Evolutionary conservation across 2,797 vertebrate species (phyloP).

Genomic region (Scleropages formosus): DNA sequence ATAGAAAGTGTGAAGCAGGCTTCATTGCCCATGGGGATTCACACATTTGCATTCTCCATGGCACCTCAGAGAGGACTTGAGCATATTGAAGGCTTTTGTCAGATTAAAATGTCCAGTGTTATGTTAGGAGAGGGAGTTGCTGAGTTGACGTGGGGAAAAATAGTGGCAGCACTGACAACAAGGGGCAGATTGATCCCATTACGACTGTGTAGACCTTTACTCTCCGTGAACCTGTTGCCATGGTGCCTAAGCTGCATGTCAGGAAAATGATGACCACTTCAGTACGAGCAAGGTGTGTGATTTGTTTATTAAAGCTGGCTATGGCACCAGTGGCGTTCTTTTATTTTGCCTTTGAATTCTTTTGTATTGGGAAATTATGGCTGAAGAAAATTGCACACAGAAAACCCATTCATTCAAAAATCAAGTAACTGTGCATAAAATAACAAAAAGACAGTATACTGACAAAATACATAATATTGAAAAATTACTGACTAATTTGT

Average conservation of each 20-base stretch:
- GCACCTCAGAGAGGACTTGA: no score
- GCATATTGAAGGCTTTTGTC: no score
- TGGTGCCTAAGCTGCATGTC: neutral
- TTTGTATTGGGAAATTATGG: neutral
- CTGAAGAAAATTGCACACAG: neutral
- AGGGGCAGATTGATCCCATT: neutral
- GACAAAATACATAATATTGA: neutral
- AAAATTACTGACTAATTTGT: neutral
- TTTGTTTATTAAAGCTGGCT: neutral
- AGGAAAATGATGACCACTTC: neutral
- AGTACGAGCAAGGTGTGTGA: neutral
- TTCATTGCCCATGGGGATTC: no score
- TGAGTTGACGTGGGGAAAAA: no score
- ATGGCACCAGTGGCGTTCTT: neutral
- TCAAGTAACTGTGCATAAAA: neutral
- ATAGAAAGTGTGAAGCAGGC: no score
- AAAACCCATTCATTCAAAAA: neutral
- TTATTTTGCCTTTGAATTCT: neutral
- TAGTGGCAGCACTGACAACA: neutral
- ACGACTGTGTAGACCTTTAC: neutral
- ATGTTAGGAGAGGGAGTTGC: neutral
- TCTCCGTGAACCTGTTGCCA: neutral
- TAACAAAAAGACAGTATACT: slow-evolving; percentile 10
- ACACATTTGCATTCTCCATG: no score
- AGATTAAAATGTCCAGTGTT: neutral